Percentiles rank a stretch among this genome's conserved stretches.
Conservation (phyloP, 2,113 vertebrate genomes). For the Scatophagus argus region DNA sequence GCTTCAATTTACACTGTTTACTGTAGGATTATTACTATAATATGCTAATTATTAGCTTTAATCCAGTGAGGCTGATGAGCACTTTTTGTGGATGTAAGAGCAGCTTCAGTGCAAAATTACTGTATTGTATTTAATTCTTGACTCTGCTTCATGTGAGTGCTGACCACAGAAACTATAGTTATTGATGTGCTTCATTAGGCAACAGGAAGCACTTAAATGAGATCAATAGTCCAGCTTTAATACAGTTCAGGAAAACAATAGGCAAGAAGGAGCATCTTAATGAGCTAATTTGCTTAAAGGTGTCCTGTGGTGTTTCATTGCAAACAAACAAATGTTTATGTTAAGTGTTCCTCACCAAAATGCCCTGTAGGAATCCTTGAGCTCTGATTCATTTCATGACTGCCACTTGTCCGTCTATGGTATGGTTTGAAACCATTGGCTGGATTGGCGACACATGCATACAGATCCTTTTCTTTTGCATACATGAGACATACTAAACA, state of each 20-base stretch:
- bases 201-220: slow-evolving; percentile 2
- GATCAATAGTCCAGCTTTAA: not conserved
- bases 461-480: not conserved
- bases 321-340: not conserved
- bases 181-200: not conserved
- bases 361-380: too few relatives aligned
- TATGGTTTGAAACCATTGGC: not conserved
- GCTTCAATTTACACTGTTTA: slow-evolving; percentile 42
- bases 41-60: slow-evolving; percentile 18
- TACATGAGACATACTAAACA: not conserved
- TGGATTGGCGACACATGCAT: not conserved
- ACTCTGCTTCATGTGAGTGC: not conserved
- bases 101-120: not conserved
- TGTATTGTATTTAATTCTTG: not conserved
- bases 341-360: too few relatives aligned
- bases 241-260: too few relatives aligned
- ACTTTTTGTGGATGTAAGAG: not conserved
- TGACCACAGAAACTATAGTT: slow-evolving; percentile 1
- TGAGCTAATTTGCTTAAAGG: not conserved
- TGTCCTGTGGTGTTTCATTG: not conserved
- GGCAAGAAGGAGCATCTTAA: too few relatives aligned
- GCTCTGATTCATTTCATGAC: too few relatives aligned
- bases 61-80: not conserved
- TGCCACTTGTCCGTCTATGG: not conserved
- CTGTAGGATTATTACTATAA: slow-evolving; percentile 27